Base-by-base conservation (phyloP, 92 coral and sea anemone genomes). In the Desmophyllum pertusum region DNA sequence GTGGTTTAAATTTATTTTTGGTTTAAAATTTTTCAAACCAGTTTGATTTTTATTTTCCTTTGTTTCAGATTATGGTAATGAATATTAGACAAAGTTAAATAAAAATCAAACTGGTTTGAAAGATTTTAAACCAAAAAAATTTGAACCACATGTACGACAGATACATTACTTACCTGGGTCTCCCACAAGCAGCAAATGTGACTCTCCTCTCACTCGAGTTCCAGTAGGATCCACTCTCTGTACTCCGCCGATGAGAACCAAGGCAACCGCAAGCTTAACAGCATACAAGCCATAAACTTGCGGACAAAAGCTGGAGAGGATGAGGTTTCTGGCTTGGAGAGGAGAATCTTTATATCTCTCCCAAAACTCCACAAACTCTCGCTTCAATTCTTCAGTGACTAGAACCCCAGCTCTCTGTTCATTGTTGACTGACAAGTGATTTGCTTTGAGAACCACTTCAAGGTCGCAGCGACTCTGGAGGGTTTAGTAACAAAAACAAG, bases 261-360 rank as follows among this genome's bases (percentile, higher is more conserved):
- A 75, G 19, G 95, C 87, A 29, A 96, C 98, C 0, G 98, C 98
- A 37, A 96, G 92, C 83, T 96, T 96, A 31, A 96, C 95, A 17
- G 91, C 98, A 81, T 96, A 96, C 75, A 94, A 88, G 51, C 98
- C 98, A 83, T 94, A 96, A 23, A 96, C 95, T 79, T 94, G 98
- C 0, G 98, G 98, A 59, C 98, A 96, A 72, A 96, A 90, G 71
- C 96, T 92, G 67, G 98, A 90, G 31, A 96, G 91, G 57, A 96
- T 89, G 77, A 94, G 98, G 93, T 96, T 94, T 25, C 98, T 91
- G 4, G 91, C 98, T 81, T 53, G 66, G 5, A 96, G 90, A 19
- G 98, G 96, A 25, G 83, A 67, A 30, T 90, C 83, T 71, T 74
- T 90, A 77, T 92, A 78, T 59, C 88, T 88, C 67, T 23, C 70